A percentile compares a stretch with the other conserved stretches of the same genome.
Conservation (phyloP, 2,113 vertebrate species). For the Gadus chalcogrammus region DNA sequence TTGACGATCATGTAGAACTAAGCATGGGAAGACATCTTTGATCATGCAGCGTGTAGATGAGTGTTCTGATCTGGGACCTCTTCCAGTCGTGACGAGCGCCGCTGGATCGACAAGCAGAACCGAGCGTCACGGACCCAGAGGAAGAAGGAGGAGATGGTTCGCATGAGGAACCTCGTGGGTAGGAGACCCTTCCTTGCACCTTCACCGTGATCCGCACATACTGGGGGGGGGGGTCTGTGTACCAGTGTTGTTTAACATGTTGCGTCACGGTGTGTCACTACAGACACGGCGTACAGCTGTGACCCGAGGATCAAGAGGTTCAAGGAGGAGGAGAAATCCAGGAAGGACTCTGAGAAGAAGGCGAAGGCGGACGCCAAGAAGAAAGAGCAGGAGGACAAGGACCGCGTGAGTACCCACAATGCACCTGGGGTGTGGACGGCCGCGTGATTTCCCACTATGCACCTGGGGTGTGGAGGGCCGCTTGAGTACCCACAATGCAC, state of each 20-base stretch:
- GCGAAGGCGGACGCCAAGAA: slow-evolving; percentile 94
- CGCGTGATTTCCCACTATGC: too few species aligned
- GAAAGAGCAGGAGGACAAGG: slow-evolving; percentile 92
- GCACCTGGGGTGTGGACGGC: too few species aligned
- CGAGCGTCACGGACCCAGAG: slow-evolving; percentile 89
- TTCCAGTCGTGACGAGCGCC: slow-evolving; percentile 90
- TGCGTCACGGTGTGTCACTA: not conserved
- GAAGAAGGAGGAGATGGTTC: slow-evolving; percentile 99
- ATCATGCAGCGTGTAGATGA: not conserved
- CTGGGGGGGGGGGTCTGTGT: too few species aligned
- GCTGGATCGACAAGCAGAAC: slow-evolving; percentile 99
- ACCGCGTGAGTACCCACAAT: slow-evolving; percentile 76
- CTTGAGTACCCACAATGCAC: too few species aligned
- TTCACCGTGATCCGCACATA: too few species aligned
- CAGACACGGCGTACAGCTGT: slow-evolving; percentile 92
- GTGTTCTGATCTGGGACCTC: not conserved
- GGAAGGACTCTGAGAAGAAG: slow-evolving; percentile 98
- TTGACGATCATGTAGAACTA: not conserved
- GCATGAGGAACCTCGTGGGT: slow-evolving; percentile 85
- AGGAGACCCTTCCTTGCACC: slow-evolving; percentile 16
- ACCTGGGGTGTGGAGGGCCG: too few species aligned
- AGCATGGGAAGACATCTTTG: not conserved
- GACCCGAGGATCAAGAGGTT: slow-evolving; percentile 98
- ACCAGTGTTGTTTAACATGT: too few species aligned
- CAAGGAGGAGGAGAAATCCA: slow-evolving; percentile 95